Evolutionary conservation across 2,113 vertebrate genomes (phyloP), one percentile per base, ranked within the genome.

Genomic region (Pollimyrus isidori): DNA sequence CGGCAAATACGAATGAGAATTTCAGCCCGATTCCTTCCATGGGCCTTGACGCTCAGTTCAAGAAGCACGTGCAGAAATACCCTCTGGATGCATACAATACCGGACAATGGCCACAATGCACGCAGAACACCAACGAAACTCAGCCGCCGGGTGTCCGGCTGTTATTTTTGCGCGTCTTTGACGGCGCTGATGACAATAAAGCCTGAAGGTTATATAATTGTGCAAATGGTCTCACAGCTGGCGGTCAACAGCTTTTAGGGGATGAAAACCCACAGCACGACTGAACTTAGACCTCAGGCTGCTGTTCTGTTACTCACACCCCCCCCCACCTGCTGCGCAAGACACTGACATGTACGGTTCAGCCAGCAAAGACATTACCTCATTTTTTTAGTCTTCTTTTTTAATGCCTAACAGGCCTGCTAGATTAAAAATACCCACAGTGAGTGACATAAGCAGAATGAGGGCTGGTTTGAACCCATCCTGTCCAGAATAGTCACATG

Each of bases 151-250:
- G 5, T 39, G 69, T 17, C 35, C 19, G 69, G 11, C 15, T 80
- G 30, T 76, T 76, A 65, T 76, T 76, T 39, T 21, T 56, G 30
- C 17, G 10, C 30, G 39, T 80, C 30, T 76, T 39, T 17, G 35
- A 80, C 15, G 21, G 21, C 3, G 23, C 48, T 69, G 83, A 88
- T 88, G n/a, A 85, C 86, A 58, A 58, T 53, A 39, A 62, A 50
- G 46, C 76, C 83, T 82, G 9, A 39, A 53, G 82, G 53, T 88
- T 88, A 87, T 65, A 48, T 89, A 90, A 91, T 86, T 86, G 76
- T 53, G 83, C 90, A 91, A 87, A 87, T 89, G 90, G 88, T 46
- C 69, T 53, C 90, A 82, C 90, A 90, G 90, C 90, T 89, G 89
- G 87, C 26, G 19, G 73, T 42, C 52, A 39, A 58, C 30, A 73